phyloP scores from a whole-genome alignment of 2,888 invertebrate genomes.

The Augiades crinisus region DNA sequence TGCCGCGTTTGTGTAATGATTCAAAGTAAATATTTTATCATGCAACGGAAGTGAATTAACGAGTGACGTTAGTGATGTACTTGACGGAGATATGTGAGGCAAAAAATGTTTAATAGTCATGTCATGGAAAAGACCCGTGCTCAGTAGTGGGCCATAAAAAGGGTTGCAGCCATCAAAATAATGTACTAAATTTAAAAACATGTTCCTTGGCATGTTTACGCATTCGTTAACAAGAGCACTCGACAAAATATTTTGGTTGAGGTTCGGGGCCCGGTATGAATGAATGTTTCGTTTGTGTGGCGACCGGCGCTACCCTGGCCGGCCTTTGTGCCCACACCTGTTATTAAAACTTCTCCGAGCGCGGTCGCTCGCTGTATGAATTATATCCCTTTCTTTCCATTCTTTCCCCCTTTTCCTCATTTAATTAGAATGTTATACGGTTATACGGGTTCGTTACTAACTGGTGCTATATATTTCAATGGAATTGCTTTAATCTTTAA shows the following conservation, averaged over 20 bases:
- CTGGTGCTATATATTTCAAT: neutral
- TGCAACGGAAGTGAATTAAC: too few relatives aligned
- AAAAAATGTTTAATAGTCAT: too few relatives aligned
- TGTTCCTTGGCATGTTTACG: too few relatives aligned
- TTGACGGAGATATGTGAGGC: too few relatives aligned
- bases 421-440: neutral
- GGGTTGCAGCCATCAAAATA: too few relatives aligned
- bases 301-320: conserved; percentile 38
- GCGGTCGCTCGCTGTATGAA: conserved; percentile 46
- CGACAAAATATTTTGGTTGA: conserved; percentile 15
- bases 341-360: conserved; percentile 59
- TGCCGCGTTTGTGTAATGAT: too few relatives aligned
- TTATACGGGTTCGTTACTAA: neutral
- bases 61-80: too few relatives aligned
- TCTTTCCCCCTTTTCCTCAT: conserved; percentile 1
- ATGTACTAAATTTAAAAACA: too few relatives aligned
- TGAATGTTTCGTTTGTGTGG: conserved; percentile 49
- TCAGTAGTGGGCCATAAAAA: too few relatives aligned
- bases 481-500: neutral
- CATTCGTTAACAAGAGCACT: too few relatives aligned
- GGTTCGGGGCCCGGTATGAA: conserved; percentile 37
- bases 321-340: conserved; percentile 55
- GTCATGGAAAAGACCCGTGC: too few relatives aligned
- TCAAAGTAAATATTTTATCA: too few relatives aligned
- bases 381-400: conserved; percentile 35